phyloP scores from a whole-genome alignment of 2,797 vertebrate species.

The Emys orbicularis region DNA sequence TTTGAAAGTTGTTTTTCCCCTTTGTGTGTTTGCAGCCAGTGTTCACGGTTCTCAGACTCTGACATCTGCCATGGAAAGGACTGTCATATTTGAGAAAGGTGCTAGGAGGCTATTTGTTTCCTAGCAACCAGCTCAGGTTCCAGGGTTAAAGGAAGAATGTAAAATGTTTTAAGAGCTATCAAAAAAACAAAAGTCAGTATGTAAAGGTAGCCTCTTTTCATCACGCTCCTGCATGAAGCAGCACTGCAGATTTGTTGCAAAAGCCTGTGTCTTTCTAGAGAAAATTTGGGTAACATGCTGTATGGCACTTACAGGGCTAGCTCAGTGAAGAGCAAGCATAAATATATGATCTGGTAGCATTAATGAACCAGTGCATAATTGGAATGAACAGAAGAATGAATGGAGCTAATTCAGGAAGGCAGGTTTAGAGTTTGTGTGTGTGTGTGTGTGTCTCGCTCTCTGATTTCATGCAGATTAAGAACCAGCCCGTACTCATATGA shows the following conservation, averaged over 20 bases:
- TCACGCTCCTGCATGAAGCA: accelerated
- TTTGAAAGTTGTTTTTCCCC: neutral
- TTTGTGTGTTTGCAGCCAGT: neutral
- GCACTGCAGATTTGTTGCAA: accelerated
- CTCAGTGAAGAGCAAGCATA: neutral
- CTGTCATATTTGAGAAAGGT: slow-evolving; percentile 19
- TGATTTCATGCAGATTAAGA: accelerated
- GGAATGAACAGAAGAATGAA: accelerated
- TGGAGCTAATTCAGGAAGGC: accelerated
- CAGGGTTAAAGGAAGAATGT: neutral
- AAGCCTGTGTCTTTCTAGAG: accelerated
- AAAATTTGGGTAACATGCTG: accelerated
- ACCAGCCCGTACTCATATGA: accelerated
- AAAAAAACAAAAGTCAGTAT: neutral
- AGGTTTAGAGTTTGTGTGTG: accelerated
- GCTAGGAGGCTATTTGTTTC: slow-evolving; percentile 60
- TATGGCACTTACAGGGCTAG: neutral
- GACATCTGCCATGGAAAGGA: slow-evolving; percentile 26
- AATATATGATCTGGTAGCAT: neutral
- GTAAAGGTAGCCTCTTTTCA: neutral
- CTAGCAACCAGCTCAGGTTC: slow-evolving; percentile 68
- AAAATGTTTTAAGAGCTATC: neutral
- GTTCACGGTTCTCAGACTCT: neutral
- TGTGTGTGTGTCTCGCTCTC: too few species aligned
- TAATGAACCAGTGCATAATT: neutral